A percentile compares a stretch with the other conserved stretches of the same genome.
These are phyloP conservation scores for Tinea trinotella DNA, from an alignment of 2,888 invertebrate species.

Conservation along the genomic window DNA sequence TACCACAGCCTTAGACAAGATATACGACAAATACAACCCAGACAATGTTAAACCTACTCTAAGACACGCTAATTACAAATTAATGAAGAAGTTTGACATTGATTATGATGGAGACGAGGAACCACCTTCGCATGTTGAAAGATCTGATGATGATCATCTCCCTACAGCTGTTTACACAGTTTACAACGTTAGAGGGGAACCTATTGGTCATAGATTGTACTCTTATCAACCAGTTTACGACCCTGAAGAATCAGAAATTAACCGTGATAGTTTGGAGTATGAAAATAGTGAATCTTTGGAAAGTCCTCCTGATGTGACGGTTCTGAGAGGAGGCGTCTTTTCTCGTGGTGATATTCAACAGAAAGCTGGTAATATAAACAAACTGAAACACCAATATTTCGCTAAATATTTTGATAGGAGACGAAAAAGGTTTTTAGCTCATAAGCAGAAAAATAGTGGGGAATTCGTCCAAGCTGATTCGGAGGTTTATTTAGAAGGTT, in stretches of 20 bases:
- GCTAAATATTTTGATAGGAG: conserved; percentile 58
- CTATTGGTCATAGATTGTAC: conserved; percentile 59
- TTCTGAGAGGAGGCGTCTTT: conserved; percentile 60
- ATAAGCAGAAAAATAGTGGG: conserved; percentile 27
- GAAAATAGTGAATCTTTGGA: conserved; percentile 37
- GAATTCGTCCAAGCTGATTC: conserved; percentile 31
- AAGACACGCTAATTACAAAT: conserved; percentile 59
- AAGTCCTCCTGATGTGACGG: conserved; percentile 41
- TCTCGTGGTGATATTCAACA: conserved; percentile 40
- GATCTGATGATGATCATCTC: conserved; percentile 39
- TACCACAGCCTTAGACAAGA: conserved; percentile 39
- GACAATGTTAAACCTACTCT: conserved; percentile 50
- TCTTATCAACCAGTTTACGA: conserved; percentile 65
- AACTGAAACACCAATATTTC: conserved; percentile 59
- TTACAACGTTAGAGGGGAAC: conserved; percentile 62
- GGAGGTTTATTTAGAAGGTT: conserved; percentile 39
- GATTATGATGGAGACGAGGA: conserved; percentile 39
- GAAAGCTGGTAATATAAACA: conserved; percentile 30
- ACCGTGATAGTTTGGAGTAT: conserved; percentile 45
- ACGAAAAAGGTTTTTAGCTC: conserved; percentile 50
- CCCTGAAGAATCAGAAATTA: conserved; percentile 52
- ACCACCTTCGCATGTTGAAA: conserved; percentile 29
- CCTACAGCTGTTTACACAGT: conserved; percentile 63
- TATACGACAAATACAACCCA: conserved; percentile 63
- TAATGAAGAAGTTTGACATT: conserved; percentile 58